Percentiles rank a stretch among this genome's conserved stretches.
These are phyloP conservation scores for Pristionchus japonicus DNA, from an alignment of 2,888 invertebrate species.

Conservation along the genomic window DNA sequence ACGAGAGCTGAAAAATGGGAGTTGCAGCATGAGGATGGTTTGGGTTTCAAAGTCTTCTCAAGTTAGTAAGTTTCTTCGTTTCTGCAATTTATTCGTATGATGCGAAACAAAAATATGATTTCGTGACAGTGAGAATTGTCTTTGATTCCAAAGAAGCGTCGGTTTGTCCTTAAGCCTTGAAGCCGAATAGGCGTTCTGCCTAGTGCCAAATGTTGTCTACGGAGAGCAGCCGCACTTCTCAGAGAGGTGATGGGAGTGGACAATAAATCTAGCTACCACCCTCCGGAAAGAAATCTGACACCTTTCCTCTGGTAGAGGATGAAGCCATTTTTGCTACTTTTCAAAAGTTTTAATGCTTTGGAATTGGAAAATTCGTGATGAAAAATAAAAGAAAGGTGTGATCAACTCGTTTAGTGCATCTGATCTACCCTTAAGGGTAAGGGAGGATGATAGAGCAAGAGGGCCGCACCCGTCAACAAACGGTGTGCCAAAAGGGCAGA, in stretches of 20 bases:
- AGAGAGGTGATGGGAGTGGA: neutral
- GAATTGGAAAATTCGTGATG: neutral
- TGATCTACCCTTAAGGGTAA: neutral
- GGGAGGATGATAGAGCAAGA: neutral
- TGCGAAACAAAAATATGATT: no score
- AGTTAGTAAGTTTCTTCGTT: neutral
- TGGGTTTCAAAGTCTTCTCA: neutral
- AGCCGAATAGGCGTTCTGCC: neutral
- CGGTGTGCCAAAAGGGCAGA: neutral
- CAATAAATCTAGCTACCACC: slow-evolving; percentile 21
- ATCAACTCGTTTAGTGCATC: neutral
- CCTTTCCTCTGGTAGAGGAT: neutral
- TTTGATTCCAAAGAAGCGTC: no score
- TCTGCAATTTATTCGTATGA: no score
- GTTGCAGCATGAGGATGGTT: neutral
- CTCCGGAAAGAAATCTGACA: neutral
- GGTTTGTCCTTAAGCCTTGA: neutral
- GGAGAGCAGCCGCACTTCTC: neutral
- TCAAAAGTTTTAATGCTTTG: neutral
- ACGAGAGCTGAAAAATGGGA: neutral
- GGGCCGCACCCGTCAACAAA: slow-evolving; percentile 22
- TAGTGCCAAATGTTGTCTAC: neutral
- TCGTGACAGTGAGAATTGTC: no score
- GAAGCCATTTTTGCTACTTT: no score
- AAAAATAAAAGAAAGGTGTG: neutral